Evolutionary conservation across 1,140 invertebrate species (phyloP).

Genomic region (Hypsibius dujardini): DNA sequence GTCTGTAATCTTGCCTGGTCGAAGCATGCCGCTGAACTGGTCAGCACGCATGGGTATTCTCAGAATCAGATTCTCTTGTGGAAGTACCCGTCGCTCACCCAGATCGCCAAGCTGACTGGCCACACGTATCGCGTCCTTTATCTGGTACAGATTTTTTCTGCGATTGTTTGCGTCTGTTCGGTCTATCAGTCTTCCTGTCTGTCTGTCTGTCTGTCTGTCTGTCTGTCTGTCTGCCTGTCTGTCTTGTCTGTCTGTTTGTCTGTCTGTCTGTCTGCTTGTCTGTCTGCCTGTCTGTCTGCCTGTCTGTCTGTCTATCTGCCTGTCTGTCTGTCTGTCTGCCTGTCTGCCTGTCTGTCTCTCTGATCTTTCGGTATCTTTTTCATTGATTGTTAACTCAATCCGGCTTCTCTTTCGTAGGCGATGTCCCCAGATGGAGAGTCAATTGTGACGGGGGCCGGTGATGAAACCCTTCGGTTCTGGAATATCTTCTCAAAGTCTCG

Average conservation of each 20-base stretch:
- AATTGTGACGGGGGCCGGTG: slow-evolving; percentile 95
- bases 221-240: too few species aligned
- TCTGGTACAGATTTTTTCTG: slow-evolving; percentile 39
- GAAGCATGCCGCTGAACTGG: slow-evolving; percentile 89
- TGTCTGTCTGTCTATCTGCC: too few species aligned
- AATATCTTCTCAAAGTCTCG: slow-evolving; percentile 95
- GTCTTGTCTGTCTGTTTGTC: too few species aligned
- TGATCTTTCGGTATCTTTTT: background rate
- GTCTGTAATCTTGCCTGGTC: slow-evolving; percentile 99
- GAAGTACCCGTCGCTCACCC: slow-evolving; percentile 93
- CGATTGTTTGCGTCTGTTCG: background rate
- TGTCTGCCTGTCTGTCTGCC: too few species aligned
- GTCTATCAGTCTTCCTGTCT: too few species aligned
- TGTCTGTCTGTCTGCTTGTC: too few species aligned
- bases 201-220: too few species aligned
- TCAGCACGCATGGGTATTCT: slow-evolving; percentile 97
- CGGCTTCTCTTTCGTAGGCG: slow-evolving; percentile 39
- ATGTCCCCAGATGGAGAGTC: slow-evolving; percentile 97
- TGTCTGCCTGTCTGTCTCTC: too few species aligned
- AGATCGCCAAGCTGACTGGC: slow-evolving; percentile 92
- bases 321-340: too few species aligned
- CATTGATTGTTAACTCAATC: background rate
- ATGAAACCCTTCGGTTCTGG: slow-evolving; percentile 97
- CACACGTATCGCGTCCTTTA: slow-evolving; percentile 94
- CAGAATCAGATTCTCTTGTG: slow-evolving; percentile 98